Evolutionary conservation across 2,113 vertebrate species (phyloP).

Genomic region (Aix galericulata): DNA sequence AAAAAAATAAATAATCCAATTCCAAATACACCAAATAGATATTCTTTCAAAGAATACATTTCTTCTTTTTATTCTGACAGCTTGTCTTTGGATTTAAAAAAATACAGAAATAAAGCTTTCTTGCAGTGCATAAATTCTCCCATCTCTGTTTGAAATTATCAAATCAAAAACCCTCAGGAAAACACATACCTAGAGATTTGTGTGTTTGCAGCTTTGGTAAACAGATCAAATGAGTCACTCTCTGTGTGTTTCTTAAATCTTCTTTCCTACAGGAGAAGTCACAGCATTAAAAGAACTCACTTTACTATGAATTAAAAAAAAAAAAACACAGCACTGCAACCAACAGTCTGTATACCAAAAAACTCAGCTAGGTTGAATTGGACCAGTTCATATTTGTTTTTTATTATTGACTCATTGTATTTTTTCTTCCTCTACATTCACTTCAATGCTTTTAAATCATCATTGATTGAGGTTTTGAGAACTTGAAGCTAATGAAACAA

Average conservation of each 20-base stretch:
- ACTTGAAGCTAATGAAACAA: neutral
- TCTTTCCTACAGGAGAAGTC: neutral
- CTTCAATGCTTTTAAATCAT: neutral
- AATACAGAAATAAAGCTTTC: neutral
- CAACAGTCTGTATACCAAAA: neutral
- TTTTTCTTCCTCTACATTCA: neutral
- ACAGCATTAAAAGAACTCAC: neutral
- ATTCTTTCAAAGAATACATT: neutral
- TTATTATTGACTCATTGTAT: neutral
- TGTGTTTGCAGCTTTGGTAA: slow-evolving; percentile 2
- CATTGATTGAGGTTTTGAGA: neutral
- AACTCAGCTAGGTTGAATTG: neutral
- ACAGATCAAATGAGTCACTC: slow-evolving; percentile 10
- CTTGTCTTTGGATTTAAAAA: slow-evolving; percentile 9
- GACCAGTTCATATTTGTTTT: neutral
- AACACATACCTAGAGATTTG: neutral
- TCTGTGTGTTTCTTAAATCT: neutral
- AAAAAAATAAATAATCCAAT: neutral
- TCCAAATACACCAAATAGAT: neutral
- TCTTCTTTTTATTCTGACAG: neutral
- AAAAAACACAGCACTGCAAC: neutral
- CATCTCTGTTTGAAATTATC: slow-evolving; percentile 4
- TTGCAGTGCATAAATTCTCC: slow-evolving; percentile 10
- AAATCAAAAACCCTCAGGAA: slow-evolving; percentile 20
- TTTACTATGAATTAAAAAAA: neutral